A percentile compares a stretch with the other conserved stretches of the same genome.
Evolutionary conservation across 2,888 invertebrate species (phyloP).

Genomic region (Exephanes ischioxanthus): DNA sequence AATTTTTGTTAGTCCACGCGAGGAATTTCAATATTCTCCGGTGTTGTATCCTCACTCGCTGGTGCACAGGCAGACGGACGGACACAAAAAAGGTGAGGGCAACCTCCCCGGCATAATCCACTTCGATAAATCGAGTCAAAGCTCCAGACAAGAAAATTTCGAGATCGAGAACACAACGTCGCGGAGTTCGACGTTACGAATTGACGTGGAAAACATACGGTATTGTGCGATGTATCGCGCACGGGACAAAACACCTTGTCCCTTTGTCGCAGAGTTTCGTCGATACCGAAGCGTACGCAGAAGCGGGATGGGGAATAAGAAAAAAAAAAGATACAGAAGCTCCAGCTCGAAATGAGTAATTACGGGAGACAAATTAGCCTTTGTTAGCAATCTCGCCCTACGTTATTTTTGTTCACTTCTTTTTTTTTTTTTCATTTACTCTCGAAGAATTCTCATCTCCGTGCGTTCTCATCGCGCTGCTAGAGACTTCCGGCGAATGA

Average conservation of each 20-base stretch:
- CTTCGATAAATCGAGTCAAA: constrained; percentile 64
- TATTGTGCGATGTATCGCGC: constrained; percentile 6
- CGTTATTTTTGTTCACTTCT: neutral
- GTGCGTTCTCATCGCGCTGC: constrained; percentile 2
- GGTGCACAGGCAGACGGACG: neutral
- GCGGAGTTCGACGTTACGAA: constrained; percentile 10
- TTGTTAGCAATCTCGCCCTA: constrained; percentile 22
- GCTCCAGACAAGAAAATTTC: constrained; percentile 11
- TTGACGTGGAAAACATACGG: neutral
- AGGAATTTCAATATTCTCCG: constrained; percentile 68
- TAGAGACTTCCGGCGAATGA: constrained; percentile 26
- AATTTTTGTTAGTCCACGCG: constrained; percentile 69
- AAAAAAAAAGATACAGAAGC: constrained; percentile 11
- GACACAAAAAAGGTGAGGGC: neutral
- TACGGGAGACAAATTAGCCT: constrained; percentile 43
- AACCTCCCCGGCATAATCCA: constrained; percentile 44
- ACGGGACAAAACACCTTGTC: constrained; percentile 21
- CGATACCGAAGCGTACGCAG: neutral
- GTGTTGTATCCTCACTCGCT: neutral
- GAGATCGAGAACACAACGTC: neutral
- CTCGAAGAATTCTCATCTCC: constrained; percentile 18
- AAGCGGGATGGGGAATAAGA: neutral
- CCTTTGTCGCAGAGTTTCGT: constrained; percentile 17
- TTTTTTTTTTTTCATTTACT: constrained; percentile 12
- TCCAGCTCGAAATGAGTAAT: constrained; percentile 36